These are phyloP conservation scores for Apamea crenata DNA, from an alignment of 2,888 invertebrate genomes.

Conservation along the genomic window DNA sequence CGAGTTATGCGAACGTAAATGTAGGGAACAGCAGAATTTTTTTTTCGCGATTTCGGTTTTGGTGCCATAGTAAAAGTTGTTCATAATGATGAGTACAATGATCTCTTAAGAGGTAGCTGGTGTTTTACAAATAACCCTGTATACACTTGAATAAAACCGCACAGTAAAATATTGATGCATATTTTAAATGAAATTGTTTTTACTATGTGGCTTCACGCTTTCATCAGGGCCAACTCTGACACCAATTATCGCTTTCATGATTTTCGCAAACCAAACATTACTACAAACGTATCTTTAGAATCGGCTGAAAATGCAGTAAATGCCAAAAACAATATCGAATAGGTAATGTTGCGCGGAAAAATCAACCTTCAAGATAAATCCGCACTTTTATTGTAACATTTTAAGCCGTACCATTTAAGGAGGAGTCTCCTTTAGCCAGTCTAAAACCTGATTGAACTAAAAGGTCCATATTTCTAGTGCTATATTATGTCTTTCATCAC, in stretches of 20 bases:
- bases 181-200: background rate
- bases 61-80: too few species aligned
- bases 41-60: too few species aligned
- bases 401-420: background rate
- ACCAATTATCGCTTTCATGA: background rate
- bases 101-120: too few species aligned
- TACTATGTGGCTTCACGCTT: too few species aligned
- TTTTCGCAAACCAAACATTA: conserved; percentile 13
- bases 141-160: background rate
- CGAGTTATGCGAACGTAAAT: too few species aligned
- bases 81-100: too few species aligned
- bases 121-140: too few species aligned
- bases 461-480: background rate
- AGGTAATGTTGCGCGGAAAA: background rate
- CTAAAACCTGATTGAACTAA: background rate
- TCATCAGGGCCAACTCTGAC: background rate
- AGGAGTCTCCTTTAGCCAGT: background rate
- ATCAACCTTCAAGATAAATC: background rate
- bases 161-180: background rate
- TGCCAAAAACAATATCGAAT: conserved; percentile 3
- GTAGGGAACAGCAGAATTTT: too few species aligned
- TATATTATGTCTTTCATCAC: background rate
- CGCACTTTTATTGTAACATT: background rate
- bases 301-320: background rate
- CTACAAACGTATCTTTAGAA: background rate